Base-by-base conservation (phyloP, 2,888 invertebrate species). In the Hypsopygia costalis region DNA sequence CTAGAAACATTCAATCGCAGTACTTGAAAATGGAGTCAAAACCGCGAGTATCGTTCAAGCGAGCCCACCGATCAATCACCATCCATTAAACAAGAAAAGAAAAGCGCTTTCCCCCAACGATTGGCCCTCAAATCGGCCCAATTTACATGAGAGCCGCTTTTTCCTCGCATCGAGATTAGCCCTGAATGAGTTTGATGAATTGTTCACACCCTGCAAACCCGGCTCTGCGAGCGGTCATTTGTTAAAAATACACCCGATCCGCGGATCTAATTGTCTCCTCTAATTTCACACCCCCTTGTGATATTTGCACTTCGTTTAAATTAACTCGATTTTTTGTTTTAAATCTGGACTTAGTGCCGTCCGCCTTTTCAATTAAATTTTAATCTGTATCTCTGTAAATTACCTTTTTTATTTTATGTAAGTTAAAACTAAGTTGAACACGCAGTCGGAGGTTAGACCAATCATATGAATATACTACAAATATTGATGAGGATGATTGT, bases 81-180 rank as follows among this genome's bases (percentile, higher is more conserved):
- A 88, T 88, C 88, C 88, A 86, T 88, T 87, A 88, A 86, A 85
- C 78, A 80, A 76, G 86, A 81, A 85, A 85, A 87, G 87, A 88
- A 88, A 87, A 86, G 86, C 79, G 85, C 81, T 86, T 85, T 81
- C 81, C 83, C 83, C 83, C 76, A 73, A 68, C 82, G 81, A 81
- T 83, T 83, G 87, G 82, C 85, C 81, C 86, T 86, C 77, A 73
- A 85, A 81, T 86, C 81, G 81, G 82, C 70, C 85, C 86, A 87
- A 88, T 88, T 88, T 88, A 87, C 88, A 88, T 88, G 87, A 87
- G 87, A 87, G 87, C 85, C 86, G 83, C 86, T 86, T 87, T 87
- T 87, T 87, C 87, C 81, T 81, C 81, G 81, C 81, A 82, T 81
- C 81, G 85, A 88, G 88, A 88, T 88, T 88, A 88, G 87, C 85